Base-by-base conservation (phyloP, 1,140 invertebrate species). In the Holcopasites calliopsidis region DNA sequence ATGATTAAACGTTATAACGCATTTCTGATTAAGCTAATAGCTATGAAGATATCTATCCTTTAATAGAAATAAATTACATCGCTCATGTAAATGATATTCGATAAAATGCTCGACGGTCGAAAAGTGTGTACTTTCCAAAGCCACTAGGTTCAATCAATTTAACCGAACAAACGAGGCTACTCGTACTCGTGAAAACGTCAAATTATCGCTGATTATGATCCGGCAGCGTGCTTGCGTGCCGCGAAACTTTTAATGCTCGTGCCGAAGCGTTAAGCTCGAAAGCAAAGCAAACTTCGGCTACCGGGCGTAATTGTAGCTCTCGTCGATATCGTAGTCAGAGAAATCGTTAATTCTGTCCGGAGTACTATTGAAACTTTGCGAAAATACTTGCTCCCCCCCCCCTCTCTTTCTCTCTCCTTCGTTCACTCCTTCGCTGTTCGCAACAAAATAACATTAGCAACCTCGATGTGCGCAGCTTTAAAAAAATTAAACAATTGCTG, bases 171-270 rank as follows among this genome's bases (percentile, higher is more conserved):
- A 76, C 66, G 33, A 52, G 66, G 57, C 65, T 55, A 49, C 58
- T 49, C 38, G 71, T 42, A 76, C 71, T 80, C 79, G 58, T 44
- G 78, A 54, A 82, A 76, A 76, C 65, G 77, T 80, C 72, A 68
- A 70, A 80, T 80, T 80, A 82, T 80, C 78, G 60, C 47, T 38
- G 75, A 77, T 82, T 80, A 80, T 81, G 71, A 81, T 81, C 74
- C 74, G 54, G 42, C 60, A 49, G 16, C 57, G 42, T 18, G 49
- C 16, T 82, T 57, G 80, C 80, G 80, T 82, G 80, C 72, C 66
- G 11, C 50, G 44, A 73, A 82, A 82, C 80, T 82, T 82, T 82
- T 82, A 82, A 80, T 82, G 49, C 68, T 77, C 68, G 68, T 62
- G 74, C 79, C 50, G 28, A 80, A 80, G 65, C 66, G 80, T 80